Base-by-base conservation (phyloP, 2,888 invertebrate species). In the Drosophila monieri region DNA sequence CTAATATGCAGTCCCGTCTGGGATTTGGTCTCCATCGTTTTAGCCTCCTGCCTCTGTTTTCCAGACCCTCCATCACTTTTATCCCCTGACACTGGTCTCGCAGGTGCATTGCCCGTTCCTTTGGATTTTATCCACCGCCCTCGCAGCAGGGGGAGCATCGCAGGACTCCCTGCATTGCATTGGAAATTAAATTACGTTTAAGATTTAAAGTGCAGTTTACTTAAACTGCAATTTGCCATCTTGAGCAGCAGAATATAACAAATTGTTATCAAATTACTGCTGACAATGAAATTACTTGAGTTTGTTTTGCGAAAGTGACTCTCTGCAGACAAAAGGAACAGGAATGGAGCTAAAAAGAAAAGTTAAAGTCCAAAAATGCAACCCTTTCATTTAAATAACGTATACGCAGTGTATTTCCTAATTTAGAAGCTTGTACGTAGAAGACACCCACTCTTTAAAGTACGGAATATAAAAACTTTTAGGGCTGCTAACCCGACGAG, bases 121-220 rank as follows among this genome's bases (percentile, higher is more conserved):
- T 18, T 21, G 4, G 10, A 12, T 49, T 44, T 49, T 44, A 30
- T 43, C 14, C 14, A 15, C 27, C 41, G 12, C 15, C 25, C 5
- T 15, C 39, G 10, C 15, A 32, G 32, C 51, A 49, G 39, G 27
- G 5, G 18, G 21, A 47, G 18, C 35, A 21, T 60, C 58, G 27
- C 47, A n/a, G 32, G 57, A 68, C 51, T 47, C 62, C 9, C 57
- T 76, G 68, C 73, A 76, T 64, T 73, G 43, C 43, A 43, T 43
- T 73, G 73, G 52, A 85, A 81, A 80, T 80, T 66, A 85, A 85
- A 80, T 80, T 74, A 81, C 64, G 66, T 65, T 78, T 78, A 71
- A 74, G 83, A 80, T 72, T 85, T 80, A 85, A 80, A 79, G 74
- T 74, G 80, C 77, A 65, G 55, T 43, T 32, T 12, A 58, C 66